A percentile compares a stretch with the other conserved stretches of the same genome.
phyloP scores from a whole-genome alignment of 2,888 invertebrate genomes.

The Mesorhabditis belari region DNA sequence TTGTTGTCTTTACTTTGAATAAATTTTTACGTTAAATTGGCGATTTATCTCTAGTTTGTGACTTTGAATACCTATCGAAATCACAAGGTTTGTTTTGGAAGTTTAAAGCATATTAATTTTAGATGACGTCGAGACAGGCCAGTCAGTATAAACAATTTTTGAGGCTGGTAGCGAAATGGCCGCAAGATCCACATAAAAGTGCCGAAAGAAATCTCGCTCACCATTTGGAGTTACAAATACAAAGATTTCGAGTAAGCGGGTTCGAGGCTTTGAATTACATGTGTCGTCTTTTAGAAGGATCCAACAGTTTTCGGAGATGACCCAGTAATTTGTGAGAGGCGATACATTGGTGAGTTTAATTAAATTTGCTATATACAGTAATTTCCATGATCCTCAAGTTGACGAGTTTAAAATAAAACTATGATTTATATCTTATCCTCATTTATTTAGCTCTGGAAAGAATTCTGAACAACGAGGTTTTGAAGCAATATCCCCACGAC shows the following conservation, averaged over 20 bases:
- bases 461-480: conserved; percentile 31
- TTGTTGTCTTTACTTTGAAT: conserved; percentile 1
- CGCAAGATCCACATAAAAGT: conserved; percentile 34
- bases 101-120: background rate
- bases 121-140: conserved; percentile 24
- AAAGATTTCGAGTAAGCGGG: background rate
- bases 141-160: conserved; percentile 39
- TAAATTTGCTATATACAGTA: background rate
- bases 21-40: background rate
- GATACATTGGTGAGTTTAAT: background rate
- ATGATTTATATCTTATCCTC: no score
- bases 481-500: conserved; percentile 27
- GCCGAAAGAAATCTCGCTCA: conserved; percentile 4
- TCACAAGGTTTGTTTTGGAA: background rate
- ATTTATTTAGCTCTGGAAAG: conserved; percentile 31
- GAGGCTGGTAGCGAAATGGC: conserved; percentile 39
- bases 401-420: no score
- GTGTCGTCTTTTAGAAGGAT: background rate
- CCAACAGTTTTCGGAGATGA: background rate
- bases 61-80: background rate
- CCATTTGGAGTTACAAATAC: background rate
- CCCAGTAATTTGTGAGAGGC: background rate
- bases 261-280: no score
- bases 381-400: no score
- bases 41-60: background rate